phyloP scores from a whole-genome alignment of 2,888 invertebrate species.

The Ferrisia virgata region DNA sequence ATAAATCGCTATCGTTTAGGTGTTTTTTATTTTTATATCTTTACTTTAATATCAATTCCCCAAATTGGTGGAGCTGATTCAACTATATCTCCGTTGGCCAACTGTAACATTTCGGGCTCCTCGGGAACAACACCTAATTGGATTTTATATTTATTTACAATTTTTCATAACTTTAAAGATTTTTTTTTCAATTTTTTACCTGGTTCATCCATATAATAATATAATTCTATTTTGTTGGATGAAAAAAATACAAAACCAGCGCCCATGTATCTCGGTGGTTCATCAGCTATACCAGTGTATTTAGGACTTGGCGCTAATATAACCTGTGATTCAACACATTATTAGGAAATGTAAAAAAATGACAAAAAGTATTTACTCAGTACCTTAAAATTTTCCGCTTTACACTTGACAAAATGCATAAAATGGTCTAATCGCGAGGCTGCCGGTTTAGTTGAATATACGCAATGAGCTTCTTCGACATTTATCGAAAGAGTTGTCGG shows the following conservation, averaged over 20 bases:
- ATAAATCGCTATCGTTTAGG: neutral
- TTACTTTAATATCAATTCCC: slow-evolving; percentile 83
- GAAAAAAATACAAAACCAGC: slow-evolving; percentile 97
- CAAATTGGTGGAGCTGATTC: slow-evolving; percentile 91
- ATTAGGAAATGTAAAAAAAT: slow-evolving; percentile 23
- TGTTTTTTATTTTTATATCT: neutral
- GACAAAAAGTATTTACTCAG: neutral
- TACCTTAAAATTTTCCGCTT: slow-evolving; percentile 86
- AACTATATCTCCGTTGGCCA: slow-evolving; percentile 90
- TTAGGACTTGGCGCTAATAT: slow-evolving; percentile 95
- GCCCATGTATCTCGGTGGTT: slow-evolving; percentile 96
- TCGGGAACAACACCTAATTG: slow-evolving; percentile 72
- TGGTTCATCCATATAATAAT: slow-evolving; percentile 96
- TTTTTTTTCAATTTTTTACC: slow-evolving; percentile 56
- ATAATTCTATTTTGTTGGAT: slow-evolving; percentile 89
- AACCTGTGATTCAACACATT: slow-evolving; percentile 56
- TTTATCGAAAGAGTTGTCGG: slow-evolving; percentile 90
- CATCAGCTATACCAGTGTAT: slow-evolving; percentile 87
- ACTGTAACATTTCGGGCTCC: slow-evolving; percentile 80
- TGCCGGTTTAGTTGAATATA: slow-evolving; percentile 92
- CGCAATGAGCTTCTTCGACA: slow-evolving; percentile 90
- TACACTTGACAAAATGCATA: slow-evolving; percentile 93
- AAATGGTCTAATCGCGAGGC: slow-evolving; percentile 89
- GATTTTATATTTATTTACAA: neutral
- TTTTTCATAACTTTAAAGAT: neutral